Percentiles rank a stretch among this genome's conserved stretches.
Evolutionary conservation across 2,888 invertebrate genomes (phyloP).

Genomic region (Cistogaster globosa): DNA sequence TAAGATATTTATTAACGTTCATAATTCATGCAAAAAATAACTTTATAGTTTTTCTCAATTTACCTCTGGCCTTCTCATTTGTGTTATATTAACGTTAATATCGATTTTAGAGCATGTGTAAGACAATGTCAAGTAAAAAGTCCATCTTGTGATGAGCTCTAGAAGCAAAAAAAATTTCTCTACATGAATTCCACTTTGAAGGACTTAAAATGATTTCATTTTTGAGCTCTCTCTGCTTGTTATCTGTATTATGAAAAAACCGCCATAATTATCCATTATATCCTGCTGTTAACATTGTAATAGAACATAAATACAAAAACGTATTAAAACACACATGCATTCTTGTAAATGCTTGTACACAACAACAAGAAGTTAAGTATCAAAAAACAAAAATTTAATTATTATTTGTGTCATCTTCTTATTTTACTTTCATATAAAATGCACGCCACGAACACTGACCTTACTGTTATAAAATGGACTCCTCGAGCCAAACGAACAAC

Average conservation of each 20-base stretch:
- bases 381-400: conserved; percentile 64
- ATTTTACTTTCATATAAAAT: conserved; percentile 30
- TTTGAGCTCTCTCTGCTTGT: conserved; percentile 27
- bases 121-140: neutral
- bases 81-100: too few species aligned
- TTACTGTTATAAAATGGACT: too few species aligned
- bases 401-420: conserved; percentile 61
- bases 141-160: conserved; percentile 20
- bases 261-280: neutral
- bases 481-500: too few species aligned
- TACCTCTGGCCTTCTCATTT: too few species aligned
- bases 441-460: neutral
- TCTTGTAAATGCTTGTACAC: neutral
- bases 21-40: too few species aligned
- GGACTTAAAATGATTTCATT: conserved; percentile 15
- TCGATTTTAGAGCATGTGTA: too few species aligned
- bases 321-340: neutral
- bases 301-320: conserved; percentile 31
- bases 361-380: conserved; percentile 15
- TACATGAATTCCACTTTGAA: conserved; percentile 52
- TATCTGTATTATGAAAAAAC: conserved; percentile 33
- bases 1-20: too few species aligned
- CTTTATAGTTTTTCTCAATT: too few species aligned
- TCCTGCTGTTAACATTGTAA: conserved; percentile 57
- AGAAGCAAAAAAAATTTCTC: conserved; percentile 11